Evolutionary conservation across 2,888 invertebrate genomes (phyloP), one percentile per base, ranked within the genome.

Genomic region (Eristalinus aeneus): DNA sequence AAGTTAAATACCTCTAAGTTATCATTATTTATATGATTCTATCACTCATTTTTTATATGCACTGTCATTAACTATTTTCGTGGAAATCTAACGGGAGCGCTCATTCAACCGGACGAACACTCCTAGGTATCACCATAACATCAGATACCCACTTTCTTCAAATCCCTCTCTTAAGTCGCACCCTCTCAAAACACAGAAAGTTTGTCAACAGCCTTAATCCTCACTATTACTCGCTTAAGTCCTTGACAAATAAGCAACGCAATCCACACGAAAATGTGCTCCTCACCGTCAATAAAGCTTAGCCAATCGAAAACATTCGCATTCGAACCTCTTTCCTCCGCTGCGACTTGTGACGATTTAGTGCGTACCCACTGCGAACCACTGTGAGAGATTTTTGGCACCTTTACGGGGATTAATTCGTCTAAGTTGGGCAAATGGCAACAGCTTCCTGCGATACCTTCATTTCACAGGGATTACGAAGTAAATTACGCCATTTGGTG

Each of bases 321-420:
- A 39, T n/a, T 12, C 36, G 11, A 36, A 11, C 12, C 36, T 4
- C 12, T 6, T 4, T n/a, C 16, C n/a, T 6, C 0, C 39, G 16
- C 46, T 2, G n/a, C 0, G n/a, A 5, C n/a, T 46, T 46, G 16
- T 20, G 46, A 46, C 8, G 46, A 46, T 46, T 46, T n/a, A 46
- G 16, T 46, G 46, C 46, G 46, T 8, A n/a, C 6, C 39, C 22
- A 56, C 56, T 10, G 10, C 8, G 12, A 5, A 27, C 12, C 58
- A 0, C 8, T 67, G 9, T n/a, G 12, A 20, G 1, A 6, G n/a
- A 65, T 31, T 56, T 16, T 16, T 1, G 10, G 12, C 36, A 56
- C 56, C 56, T 58, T 69, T 69, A 6, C 58, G 16, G 9, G 58
- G 69, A 69, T 69, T 58, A 69, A 58, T 36, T 34, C 36, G 11